phyloP scores from a whole-genome alignment of 2,797 vertebrate genomes.

The Emys orbicularis region DNA sequence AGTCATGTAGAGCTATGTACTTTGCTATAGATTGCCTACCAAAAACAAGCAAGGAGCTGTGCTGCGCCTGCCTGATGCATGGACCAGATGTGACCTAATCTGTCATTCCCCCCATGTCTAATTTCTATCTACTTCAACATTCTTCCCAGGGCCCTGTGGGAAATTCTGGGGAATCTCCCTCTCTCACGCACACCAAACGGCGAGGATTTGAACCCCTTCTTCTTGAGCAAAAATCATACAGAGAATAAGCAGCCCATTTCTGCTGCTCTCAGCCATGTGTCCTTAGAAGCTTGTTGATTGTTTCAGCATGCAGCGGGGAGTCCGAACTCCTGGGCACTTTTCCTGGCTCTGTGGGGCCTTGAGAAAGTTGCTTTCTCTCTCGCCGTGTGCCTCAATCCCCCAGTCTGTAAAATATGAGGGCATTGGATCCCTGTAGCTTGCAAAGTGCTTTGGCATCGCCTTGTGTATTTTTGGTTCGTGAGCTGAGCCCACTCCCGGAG shows the following conservation, averaged over 20 bases:
- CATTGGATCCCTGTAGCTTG: not conserved
- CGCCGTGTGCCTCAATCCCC: not conserved
- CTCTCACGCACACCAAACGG: not conserved
- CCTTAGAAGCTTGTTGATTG: not conserved
- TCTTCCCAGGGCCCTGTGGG: not conserved
- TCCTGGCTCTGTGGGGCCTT: not conserved
- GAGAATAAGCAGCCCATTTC: not conserved
- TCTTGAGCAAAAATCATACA: not conserved
- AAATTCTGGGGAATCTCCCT: not conserved
- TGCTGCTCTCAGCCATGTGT: not conserved
- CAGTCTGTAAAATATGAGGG: not conserved
- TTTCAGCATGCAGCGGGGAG: no score
- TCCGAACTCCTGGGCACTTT: not conserved
- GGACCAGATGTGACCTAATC: not conserved
- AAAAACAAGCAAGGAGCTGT: not conserved
- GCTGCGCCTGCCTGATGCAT: not conserved
- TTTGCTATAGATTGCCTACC: not conserved
- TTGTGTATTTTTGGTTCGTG: not conserved
- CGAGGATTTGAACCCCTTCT: not conserved
- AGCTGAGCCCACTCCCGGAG: not conserved
- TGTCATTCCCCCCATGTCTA: accelerated
- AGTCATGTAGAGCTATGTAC: not conserved
- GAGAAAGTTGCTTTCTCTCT: not conserved
- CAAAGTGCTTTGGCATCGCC: not conserved
- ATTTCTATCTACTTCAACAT: accelerated